phyloP scores from a whole-genome alignment of 2,888 invertebrate genomes.

The Ditula angustiorana region DNA sequence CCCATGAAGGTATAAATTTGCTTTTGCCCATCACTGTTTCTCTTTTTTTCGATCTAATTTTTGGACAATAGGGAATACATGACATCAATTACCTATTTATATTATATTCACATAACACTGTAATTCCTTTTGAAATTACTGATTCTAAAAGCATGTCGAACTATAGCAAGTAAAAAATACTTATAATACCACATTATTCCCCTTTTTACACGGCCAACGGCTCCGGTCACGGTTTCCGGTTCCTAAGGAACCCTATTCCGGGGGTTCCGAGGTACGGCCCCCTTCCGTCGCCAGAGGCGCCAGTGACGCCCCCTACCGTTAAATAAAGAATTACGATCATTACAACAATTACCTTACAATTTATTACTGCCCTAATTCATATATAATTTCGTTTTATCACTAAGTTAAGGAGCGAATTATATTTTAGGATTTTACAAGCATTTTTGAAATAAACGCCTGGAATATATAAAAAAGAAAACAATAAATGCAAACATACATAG shows the following conservation, averaged over 20 bases:
- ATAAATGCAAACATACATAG: too few species aligned
- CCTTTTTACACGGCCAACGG: constrained; percentile 24
- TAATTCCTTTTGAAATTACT: neutral
- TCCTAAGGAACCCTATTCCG: constrained; percentile 30
- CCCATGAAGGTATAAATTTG: too few species aligned
- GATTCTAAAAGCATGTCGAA: neutral
- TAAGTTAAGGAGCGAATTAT: constrained; percentile 11
- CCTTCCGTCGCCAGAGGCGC: constrained; percentile 34
- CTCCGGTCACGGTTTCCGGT: constrained; percentile 34
- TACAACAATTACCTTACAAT: constrained; percentile 31
- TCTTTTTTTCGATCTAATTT: too few species aligned
- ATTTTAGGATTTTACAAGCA: neutral
- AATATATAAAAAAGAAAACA: too few species aligned
- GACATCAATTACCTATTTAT: too few species aligned
- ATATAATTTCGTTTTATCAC: constrained; percentile 14
- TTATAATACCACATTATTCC: neutral
- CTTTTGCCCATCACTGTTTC: too few species aligned
- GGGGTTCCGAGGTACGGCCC: constrained; percentile 31
- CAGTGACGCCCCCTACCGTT: constrained; percentile 31
- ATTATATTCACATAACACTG: too few species aligned
- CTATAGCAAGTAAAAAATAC: neutral
- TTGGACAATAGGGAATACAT: too few species aligned
- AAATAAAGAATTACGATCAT: constrained; percentile 34
- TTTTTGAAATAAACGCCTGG: too few species aligned
- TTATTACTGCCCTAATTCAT: constrained; percentile 26